Evolutionary conservation across 2,113 vertebrate species (phyloP).

Genomic region (Thamnophis sirtalis): DNA sequence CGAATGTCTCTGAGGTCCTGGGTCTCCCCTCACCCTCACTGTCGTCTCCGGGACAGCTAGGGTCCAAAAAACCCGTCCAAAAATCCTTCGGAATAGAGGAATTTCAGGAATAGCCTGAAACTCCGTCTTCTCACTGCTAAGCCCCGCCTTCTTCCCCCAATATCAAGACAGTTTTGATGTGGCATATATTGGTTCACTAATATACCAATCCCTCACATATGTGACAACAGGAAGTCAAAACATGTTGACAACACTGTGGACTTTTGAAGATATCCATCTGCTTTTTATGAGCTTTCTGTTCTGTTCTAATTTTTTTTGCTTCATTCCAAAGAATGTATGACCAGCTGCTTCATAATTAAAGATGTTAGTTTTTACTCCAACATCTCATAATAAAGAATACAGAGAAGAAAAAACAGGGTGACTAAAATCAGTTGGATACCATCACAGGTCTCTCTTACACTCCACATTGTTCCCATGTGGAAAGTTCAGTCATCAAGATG

Average conservation of each 20-base stretch:
- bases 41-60: no score
- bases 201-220: background rate
- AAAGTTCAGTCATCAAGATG: background rate
- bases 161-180: background rate
- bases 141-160: no score
- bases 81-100: no score
- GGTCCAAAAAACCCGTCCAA: no score
- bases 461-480: background rate
- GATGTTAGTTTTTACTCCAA: background rate
- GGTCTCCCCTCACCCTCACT: no score
- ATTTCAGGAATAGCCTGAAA: no score
- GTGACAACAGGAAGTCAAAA: background rate
- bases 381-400: background rate
- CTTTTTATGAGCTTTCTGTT: background rate
- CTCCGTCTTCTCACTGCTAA: no score
- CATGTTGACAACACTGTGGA: background rate
- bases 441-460: background rate
- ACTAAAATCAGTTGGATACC: background rate
- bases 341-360: background rate
- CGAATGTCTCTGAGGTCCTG: no score
- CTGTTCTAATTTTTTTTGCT: background rate
- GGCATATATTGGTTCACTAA: background rate
- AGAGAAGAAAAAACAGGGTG: background rate
- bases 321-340: background rate
- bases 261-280: background rate